Conservation (phyloP, 2,888 invertebrate genomes). For the Lobophora halterata region DNA sequence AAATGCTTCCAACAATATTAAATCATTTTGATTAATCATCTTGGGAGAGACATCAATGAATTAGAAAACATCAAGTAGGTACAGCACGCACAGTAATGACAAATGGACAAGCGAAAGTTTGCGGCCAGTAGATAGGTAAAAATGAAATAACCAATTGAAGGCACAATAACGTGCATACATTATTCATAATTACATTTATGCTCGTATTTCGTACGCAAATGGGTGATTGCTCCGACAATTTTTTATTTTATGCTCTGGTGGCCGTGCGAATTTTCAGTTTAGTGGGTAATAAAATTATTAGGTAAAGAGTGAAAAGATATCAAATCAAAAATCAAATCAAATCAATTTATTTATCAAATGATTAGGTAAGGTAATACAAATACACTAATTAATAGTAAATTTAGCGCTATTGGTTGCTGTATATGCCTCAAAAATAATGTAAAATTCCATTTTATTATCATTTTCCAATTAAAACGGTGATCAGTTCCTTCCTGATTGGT, state of each 20-base stretch:
- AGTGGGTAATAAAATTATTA: background rate
- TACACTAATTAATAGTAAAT: too few relatives aligned
- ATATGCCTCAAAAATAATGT: too few relatives aligned
- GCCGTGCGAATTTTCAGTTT: background rate
- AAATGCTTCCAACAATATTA: background rate
- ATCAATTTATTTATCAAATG: too few relatives aligned
- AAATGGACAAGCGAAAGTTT: slow-evolving; percentile 26
- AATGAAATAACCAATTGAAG: slow-evolving; percentile 18
- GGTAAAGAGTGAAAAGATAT: too few relatives aligned
- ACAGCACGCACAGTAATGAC: slow-evolving; percentile 23
- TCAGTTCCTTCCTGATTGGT: too few relatives aligned
- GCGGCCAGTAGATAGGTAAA: slow-evolving; percentile 11
- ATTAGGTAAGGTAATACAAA: too few relatives aligned
- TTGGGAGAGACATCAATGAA: slow-evolving; percentile 16
- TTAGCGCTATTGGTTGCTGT: too few relatives aligned
- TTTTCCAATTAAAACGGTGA: too few relatives aligned
- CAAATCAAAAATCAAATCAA: too few relatives aligned
- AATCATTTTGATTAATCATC: slow-evolving; percentile 4
- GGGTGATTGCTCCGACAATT: slow-evolving; percentile 1
- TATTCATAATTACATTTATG: slow-evolving; percentile 8
- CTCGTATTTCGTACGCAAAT: slow-evolving; percentile 1
- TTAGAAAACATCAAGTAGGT: slow-evolving; percentile 20
- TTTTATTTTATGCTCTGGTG: slow-evolving; percentile 2
- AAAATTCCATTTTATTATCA: too few relatives aligned
- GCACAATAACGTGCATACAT: slow-evolving; percentile 13